Conservation (phyloP, 1,140 invertebrate genomes). For the Colletes gigas region DNA sequence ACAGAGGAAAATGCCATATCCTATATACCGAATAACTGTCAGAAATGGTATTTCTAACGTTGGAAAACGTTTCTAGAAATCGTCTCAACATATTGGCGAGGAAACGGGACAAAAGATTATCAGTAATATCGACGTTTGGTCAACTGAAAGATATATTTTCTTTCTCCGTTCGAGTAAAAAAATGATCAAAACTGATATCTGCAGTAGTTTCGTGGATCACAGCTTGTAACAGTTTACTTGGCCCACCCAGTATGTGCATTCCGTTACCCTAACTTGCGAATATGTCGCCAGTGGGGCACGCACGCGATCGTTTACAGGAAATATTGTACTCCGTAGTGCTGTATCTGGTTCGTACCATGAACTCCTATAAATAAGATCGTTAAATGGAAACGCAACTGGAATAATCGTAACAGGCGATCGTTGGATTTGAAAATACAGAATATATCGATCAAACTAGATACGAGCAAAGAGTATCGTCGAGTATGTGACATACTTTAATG, state of each 20-base stretch:
- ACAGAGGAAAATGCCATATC: background rate
- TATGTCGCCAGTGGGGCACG: background rate
- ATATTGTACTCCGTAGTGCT: background rate
- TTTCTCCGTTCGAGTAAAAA: too few species aligned
- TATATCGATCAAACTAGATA: background rate
- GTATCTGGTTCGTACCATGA: background rate
- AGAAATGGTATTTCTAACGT: background rate
- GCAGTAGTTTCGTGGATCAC: too few species aligned
- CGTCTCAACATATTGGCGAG: background rate
- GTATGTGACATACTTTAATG: too few species aligned
- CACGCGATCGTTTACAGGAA: background rate
- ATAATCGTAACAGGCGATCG: slow-evolving; percentile 13
- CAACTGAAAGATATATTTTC: too few species aligned
- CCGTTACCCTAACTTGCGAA: background rate
- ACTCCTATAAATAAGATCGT: background rate
- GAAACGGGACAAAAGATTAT: background rate
- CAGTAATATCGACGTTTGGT: too few species aligned
- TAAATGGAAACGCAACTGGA: background rate
- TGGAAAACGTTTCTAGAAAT: background rate
- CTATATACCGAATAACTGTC: background rate
- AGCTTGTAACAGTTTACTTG: too few species aligned
- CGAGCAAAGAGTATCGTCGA: slow-evolving; percentile 8
- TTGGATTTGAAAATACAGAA: background rate
- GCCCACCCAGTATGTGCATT: background rate
- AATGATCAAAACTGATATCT: too few species aligned